phyloP scores from a whole-genome alignment of 2,797 vertebrate genomes.

The Catharus ustulatus region DNA sequence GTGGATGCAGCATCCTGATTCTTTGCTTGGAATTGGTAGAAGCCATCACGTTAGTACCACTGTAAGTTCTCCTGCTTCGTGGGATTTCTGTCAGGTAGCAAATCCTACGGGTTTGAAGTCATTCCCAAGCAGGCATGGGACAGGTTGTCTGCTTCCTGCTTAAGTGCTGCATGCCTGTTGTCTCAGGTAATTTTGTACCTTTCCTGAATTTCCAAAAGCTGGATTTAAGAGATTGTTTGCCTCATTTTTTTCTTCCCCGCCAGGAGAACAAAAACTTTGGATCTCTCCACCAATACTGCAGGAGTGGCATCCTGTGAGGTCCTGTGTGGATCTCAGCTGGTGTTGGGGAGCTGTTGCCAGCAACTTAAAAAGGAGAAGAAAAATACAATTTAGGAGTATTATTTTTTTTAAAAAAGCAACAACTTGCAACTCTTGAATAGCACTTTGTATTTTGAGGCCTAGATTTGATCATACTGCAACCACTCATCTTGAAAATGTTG shows the following conservation, averaged over 20 bases:
- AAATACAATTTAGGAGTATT: background rate
- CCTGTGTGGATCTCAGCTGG: background rate
- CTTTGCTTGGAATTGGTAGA: background rate
- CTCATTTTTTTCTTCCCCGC: background rate
- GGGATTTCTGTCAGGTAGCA: background rate
- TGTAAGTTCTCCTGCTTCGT: background rate
- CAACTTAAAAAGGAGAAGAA: background rate
- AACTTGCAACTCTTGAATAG: background rate
- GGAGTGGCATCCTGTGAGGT: background rate
- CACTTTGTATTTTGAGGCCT: background rate
- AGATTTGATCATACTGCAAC: background rate
- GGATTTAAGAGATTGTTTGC: background rate
- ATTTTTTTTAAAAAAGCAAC: background rate
- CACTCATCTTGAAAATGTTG: background rate
- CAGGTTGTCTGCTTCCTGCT: background rate
- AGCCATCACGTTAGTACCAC: background rate
- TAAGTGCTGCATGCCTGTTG: background rate
- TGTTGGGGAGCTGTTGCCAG: background rate
- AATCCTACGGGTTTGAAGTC: background rate
- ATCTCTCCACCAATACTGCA: background rate
- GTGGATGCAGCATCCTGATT: background rate
- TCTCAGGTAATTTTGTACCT: background rate
- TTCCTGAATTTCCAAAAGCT: background rate
- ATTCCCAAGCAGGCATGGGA: background rate
- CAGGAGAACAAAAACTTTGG: background rate